Conservation (phyloP, 2,888 invertebrate genomes). For the Catocala nupta region DNA sequence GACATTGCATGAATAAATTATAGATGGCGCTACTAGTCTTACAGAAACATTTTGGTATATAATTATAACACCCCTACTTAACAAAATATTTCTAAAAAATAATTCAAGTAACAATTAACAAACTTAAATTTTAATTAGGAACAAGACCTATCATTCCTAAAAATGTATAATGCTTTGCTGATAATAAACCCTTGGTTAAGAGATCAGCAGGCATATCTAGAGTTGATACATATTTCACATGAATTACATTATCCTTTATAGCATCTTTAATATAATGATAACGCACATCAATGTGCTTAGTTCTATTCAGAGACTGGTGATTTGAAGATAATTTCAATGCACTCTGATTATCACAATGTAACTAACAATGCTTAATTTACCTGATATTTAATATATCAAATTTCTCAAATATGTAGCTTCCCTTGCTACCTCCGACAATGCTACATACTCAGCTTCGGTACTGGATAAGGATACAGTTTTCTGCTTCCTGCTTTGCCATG, state of each 20-base stretch:
- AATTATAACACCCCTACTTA: neutral
- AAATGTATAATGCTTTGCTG: neutral
- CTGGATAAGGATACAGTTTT: neutral
- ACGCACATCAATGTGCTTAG: neutral
- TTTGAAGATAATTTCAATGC: neutral
- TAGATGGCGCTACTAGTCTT: too few relatives aligned
- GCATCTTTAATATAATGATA: neutral
- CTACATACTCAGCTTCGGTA: neutral
- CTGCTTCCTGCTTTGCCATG: neutral
- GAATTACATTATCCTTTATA: neutral
- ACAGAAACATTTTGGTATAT: too few relatives aligned
- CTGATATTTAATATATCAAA: neutral
- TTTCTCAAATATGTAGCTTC: neutral
- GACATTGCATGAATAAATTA: too few relatives aligned
- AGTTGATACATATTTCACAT: neutral
- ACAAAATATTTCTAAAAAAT: too few relatives aligned
- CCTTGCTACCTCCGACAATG: neutral
- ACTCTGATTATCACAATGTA: neutral
- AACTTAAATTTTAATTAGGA: neutral
- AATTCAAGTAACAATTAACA: too few relatives aligned
- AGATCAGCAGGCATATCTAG: neutral
- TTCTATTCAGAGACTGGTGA: neutral
- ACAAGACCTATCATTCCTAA: neutral
- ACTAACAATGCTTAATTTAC: neutral
- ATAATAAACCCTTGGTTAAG: neutral